These are phyloP conservation scores for Tachuris rubrigastra DNA, from an alignment of 2,113 vertebrate species.

Conservation along the genomic window DNA sequence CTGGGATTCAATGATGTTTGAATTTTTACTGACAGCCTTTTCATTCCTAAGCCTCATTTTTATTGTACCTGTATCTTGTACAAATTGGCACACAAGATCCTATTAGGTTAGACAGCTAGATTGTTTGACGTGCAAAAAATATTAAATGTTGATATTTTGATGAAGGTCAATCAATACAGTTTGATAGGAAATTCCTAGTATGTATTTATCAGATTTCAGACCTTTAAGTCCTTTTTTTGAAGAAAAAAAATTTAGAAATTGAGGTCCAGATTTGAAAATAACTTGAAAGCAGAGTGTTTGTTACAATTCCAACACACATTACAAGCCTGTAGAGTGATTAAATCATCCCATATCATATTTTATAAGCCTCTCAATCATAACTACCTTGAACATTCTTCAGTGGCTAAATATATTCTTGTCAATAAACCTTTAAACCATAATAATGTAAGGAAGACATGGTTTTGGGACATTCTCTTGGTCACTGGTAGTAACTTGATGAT, in stretches of 20 bases:
- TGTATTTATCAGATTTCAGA: not conserved
- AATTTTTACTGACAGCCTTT: constrained; percentile 67
- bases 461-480: not conserved
- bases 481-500: not conserved
- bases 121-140: constrained; percentile 43
- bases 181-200: not conserved
- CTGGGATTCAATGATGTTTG: constrained; percentile 18
- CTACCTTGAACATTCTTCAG: not conserved
- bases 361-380: accelerated
- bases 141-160: constrained; percentile 53
- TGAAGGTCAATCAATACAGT: constrained; percentile 38
- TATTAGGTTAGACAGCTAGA: constrained; percentile 33
- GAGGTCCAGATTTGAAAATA: not conserved
- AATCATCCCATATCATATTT: not conserved
- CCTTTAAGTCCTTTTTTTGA: not conserved
- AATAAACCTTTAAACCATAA: not conserved
- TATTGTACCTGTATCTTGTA: constrained; percentile 51
- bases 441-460: not conserved
- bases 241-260: accelerated
- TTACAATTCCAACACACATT: not conserved
- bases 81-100: constrained; percentile 56
- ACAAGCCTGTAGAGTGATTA: not conserved
- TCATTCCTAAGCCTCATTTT: constrained; percentile 57
- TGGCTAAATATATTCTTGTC: not conserved
- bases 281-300: not conserved